Base-by-base conservation (phyloP, 2,888 invertebrate genomes). In the Eurois occulta region DNA sequence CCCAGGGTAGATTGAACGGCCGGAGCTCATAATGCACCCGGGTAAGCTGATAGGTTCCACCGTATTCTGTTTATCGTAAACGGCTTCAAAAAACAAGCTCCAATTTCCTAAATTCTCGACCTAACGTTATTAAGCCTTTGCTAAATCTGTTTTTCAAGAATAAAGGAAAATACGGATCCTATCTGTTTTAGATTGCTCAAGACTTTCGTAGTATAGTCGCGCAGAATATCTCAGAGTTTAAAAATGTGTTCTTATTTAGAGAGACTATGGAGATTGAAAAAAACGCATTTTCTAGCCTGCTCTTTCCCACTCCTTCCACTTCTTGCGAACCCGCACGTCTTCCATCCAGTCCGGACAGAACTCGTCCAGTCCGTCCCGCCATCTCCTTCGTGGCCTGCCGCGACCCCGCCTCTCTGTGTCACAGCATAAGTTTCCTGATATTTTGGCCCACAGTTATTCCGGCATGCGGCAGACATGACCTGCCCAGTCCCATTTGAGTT, bases 61-160 rank as follows among this genome's bases (percentile, higher is more conserved):
- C 75, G 74, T 83, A 84, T 79, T 86, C 70, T 75, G 69, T 84
- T 76, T 83, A 74, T 82, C 48, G 46, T 62, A 85, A 85, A 74
- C 16, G 41, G 55, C 66, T 82, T 73, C 70, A 67, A 67, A 83
- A 85, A 86, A 86, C 77, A 77, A 65, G 43, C 62, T 77, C 43
- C 74, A 77, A 86, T 86, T 77, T 86, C 71, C 86, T 77, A 62
- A 86, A 83, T 67, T 73, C 86, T 77, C 68, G 32, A 58, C 73
- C 73, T 73, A 68, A 68, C 62, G 76, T 72, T 82, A 43, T 73
- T 68, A 73, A 73, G 67, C 72, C 69, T 76, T 75, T 65, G 46
- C 28, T 58, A 66, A 66, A 72, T 66, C 82, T 71, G 58, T 81
- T 81, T 66, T 74, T 48, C 52, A 66, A 58, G 68, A 80, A 72